A percentile compares a stretch with the other conserved stretches of the same genome.
These are phyloP conservation scores for Gavialis gangeticus DNA, from an alignment of 2,113 vertebrate species.

Conservation along the genomic window DNA sequence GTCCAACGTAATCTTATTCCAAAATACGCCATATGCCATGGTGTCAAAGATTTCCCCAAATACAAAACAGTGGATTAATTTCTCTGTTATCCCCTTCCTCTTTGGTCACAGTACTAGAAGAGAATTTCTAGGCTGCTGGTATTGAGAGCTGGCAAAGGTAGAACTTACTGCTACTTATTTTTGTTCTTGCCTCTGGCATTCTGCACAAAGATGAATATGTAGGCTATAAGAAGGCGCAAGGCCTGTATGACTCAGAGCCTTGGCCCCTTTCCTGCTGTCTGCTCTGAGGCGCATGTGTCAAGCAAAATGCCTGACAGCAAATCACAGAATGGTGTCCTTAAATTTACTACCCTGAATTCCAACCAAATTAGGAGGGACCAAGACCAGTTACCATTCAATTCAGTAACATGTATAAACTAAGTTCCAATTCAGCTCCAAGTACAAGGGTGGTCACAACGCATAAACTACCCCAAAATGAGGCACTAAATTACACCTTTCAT, in stretches of 20 bases:
- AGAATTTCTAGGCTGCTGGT: too few species aligned
- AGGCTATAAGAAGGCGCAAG: rapidly evolving
- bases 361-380: background rate
- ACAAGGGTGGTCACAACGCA: background rate
- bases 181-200: background rate
- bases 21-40: too few species aligned
- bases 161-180: too few species aligned
- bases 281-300: too few species aligned
- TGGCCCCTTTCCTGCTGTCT: too few species aligned
- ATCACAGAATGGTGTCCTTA: background rate
- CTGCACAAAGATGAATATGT: background rate
- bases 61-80: too few species aligned
- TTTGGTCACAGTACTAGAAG: too few species aligned
- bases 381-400: background rate
- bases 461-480: background rate
- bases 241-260: rapidly evolving
- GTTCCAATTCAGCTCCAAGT: background rate
- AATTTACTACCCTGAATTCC: background rate
- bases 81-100: too few species aligned
- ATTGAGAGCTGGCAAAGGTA: too few species aligned
- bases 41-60: too few species aligned
- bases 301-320: too few species aligned
- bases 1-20: too few species aligned
- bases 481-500: background rate
- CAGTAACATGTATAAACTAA: background rate